Evolutionary conservation across 2,888 invertebrate genomes (phyloP).

Genomic region (Trimorus sp.): DNA sequence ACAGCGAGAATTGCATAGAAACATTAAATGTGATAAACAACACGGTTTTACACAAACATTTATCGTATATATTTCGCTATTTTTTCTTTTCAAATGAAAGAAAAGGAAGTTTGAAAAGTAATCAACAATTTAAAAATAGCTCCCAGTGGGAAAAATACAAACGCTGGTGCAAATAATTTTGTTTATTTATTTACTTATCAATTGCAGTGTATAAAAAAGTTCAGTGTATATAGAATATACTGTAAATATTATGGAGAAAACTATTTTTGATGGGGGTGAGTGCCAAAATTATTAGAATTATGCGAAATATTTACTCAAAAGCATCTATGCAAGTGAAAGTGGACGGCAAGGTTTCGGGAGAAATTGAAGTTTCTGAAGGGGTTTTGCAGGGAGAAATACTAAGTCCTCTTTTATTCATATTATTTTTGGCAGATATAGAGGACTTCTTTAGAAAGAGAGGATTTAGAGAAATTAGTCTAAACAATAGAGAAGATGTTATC

Average conservation of each 20-base stretch:
- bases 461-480: background rate
- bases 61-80: too few species aligned
- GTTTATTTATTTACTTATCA: too few species aligned
- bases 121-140: too few species aligned
- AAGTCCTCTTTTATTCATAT: conserved; percentile 12
- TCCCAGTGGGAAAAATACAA: too few species aligned
- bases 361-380: conserved; percentile 22
- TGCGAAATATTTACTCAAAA: conserved; percentile 1
- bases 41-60: conserved; percentile 4
- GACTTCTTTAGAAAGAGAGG: conserved; percentile 4
- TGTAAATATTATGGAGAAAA: too few species aligned
- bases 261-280: background rate
- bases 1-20: too few species aligned
- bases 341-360: background rate
- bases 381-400: conserved; percentile 22
- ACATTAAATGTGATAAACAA: too few species aligned
- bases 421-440: conserved; percentile 19
- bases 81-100: too few species aligned
- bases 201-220: too few species aligned
- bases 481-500: conserved; percentile 4
- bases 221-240: too few species aligned
- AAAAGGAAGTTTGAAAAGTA: too few species aligned
- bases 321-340: conserved; percentile 20
- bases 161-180: too few species aligned
- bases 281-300: conserved; percentile 8